Percentiles rank a stretch among this genome's conserved stretches.
Conservation (phyloP, 1,140 invertebrate species). For the Pogonomyrmex barbatus region DNA sequence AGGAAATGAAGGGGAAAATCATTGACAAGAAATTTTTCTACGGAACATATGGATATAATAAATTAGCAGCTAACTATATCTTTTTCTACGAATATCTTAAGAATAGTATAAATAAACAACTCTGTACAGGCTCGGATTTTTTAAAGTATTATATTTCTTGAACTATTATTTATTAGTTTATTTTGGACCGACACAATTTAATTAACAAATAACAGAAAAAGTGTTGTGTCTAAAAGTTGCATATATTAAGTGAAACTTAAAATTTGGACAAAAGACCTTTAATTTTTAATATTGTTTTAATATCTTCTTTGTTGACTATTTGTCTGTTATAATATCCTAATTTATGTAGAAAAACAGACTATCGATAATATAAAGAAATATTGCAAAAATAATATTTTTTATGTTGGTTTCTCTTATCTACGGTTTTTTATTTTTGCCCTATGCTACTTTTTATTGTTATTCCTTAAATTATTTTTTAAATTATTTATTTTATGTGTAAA, state of each 20-base stretch:
- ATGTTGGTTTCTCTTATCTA: conserved; percentile 35
- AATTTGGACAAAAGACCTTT: conserved; percentile 67
- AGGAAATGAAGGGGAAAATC: background rate
- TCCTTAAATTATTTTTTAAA: conserved; percentile 56
- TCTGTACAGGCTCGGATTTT: conserved; percentile 33
- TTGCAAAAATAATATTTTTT: conserved; percentile 65
- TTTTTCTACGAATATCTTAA: conserved; percentile 66
- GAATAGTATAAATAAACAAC: conserved; percentile 30
- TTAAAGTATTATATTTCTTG: conserved; percentile 50
- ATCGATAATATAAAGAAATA: conserved; percentile 32
- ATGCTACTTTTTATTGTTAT: background rate
- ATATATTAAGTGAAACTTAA: conserved; percentile 72
- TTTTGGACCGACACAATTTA: conserved; percentile 37
- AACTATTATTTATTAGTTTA: conserved; percentile 65
- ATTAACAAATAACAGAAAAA: conserved; percentile 8
- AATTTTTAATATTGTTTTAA: conserved; percentile 70
- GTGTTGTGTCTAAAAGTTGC: conserved; percentile 62
- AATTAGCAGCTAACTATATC: conserved; percentile 65
- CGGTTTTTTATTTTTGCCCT: background rate
- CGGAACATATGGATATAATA: conserved; percentile 40
- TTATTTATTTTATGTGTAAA: conserved; percentile 17
- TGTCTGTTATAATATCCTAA: conserved; percentile 78
- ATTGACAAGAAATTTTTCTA: conserved; percentile 44
- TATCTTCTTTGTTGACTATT: conserved; percentile 75
- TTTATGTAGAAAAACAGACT: conserved; percentile 78